A percentile compares a stretch with the other conserved stretches of the same genome.
Evolutionary conservation across 2,113 vertebrate genomes (phyloP).

Genomic region (Sardina pilchardus): DNA sequence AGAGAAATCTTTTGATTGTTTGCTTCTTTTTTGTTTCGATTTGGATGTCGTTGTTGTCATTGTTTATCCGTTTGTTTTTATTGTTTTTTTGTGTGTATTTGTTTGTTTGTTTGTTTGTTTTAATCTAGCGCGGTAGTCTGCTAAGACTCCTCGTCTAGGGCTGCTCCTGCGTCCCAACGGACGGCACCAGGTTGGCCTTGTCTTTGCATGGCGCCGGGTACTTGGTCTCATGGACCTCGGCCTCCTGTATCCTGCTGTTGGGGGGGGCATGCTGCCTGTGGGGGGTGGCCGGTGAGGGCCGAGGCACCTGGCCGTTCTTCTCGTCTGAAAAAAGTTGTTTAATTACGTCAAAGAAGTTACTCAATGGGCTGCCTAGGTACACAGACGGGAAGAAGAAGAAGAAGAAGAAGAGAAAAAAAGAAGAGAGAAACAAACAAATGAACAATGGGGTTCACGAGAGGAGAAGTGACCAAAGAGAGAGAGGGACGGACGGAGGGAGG

Average conservation of each 20-base stretch:
- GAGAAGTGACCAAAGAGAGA: slow-evolving; percentile 62
- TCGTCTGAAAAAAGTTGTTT: slow-evolving; percentile 99
- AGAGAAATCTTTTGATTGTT: not conserved
- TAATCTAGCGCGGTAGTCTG: slow-evolving; percentile 21
- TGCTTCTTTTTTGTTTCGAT: not conserved
- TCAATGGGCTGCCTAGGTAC: slow-evolving; percentile 94
- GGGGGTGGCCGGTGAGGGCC: slow-evolving; percentile 80
- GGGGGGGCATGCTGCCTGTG: slow-evolving; percentile 83
- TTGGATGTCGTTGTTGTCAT: not conserved
- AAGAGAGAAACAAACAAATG: slow-evolving; percentile 87
- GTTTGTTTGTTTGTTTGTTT: not conserved
- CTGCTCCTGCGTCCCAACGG: slow-evolving; percentile 83
- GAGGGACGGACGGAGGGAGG: slow-evolving; percentile 21
- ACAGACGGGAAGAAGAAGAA: slow-evolving; percentile 69
- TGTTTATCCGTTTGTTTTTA: slow-evolving; percentile 1
- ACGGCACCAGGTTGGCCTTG: slow-evolving; percentile 80
- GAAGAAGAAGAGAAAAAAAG: slow-evolving; percentile 60
- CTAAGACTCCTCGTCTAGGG: slow-evolving; percentile 72
- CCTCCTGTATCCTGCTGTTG: slow-evolving; percentile 82
- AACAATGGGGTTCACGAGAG: slow-evolving; percentile 79
- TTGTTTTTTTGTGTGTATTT: not conserved
- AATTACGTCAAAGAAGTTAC: slow-evolving; percentile 99
- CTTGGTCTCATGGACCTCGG: slow-evolving; percentile 85
- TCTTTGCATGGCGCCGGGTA: slow-evolving; percentile 79
- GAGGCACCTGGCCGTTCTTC: slow-evolving; percentile 97